phyloP scores from a whole-genome alignment of 2,888 invertebrate species.

The Rhimphoctona megacephalus region DNA sequence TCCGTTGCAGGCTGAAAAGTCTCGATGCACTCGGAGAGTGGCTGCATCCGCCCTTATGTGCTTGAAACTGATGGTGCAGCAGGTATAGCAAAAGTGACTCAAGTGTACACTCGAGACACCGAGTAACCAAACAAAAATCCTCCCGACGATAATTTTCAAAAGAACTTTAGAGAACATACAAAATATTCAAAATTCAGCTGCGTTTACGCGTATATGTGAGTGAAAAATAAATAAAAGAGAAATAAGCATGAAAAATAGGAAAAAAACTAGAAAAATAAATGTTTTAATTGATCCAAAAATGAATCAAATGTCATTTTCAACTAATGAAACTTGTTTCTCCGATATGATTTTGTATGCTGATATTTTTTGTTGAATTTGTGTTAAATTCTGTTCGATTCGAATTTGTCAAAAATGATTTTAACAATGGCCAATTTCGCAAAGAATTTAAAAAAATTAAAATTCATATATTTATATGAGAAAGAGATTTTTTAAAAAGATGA shows the following conservation, averaged over 20 bases:
- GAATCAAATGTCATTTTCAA: not conserved
- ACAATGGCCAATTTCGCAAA: not conserved
- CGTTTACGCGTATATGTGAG: not conserved
- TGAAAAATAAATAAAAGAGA: not conserved
- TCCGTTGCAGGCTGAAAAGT: conserved; percentile 4
- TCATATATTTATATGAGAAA: not conserved
- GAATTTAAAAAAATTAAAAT: too few species aligned
- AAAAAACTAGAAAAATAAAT: not conserved
- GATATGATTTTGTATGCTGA: too few species aligned
- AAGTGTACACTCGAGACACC: conserved; percentile 25
- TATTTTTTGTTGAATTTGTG: too few species aligned
- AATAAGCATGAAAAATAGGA: not conserved
- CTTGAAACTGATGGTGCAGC: conserved; percentile 13
- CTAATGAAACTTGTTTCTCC: not conserved
- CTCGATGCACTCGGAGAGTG: conserved; percentile 28
- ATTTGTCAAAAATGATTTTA: not conserved
- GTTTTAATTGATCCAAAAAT: not conserved
- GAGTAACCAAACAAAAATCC: conserved; percentile 37
- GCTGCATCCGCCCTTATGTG: conserved; percentile 59
- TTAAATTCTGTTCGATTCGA: not conserved
- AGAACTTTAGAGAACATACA: not conserved
- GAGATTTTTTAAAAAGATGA: not conserved
- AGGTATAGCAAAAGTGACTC: conserved; percentile 44
- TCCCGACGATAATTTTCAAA: not conserved
- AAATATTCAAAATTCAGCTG: not conserved